phyloP scores from a whole-genome alignment of 2,113 vertebrate species.

The Calyptommatus sinebrachiatus region DNA sequence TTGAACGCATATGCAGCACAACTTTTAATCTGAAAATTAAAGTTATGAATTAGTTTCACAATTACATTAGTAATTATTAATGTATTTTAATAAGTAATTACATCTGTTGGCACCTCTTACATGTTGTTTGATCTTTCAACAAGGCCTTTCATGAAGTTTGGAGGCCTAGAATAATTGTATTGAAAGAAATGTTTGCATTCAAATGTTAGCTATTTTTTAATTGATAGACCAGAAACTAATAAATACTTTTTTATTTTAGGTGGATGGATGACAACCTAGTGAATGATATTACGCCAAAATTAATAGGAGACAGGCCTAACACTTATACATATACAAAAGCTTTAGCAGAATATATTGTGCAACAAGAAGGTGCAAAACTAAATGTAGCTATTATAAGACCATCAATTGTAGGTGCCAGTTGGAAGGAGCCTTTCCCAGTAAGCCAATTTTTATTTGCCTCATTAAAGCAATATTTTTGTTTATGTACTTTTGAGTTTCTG shows the following conservation, averaged over 20 bases:
- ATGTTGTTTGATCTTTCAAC: too few species aligned
- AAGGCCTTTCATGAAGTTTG: too few species aligned
- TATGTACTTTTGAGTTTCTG: not conserved
- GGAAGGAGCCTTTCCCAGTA: constrained; percentile 98
- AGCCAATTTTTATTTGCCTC: constrained; percentile 56
- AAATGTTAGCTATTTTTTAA: too few species aligned
- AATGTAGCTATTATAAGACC: constrained; percentile 93
- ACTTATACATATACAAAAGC: constrained; percentile 96
- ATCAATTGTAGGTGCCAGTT: constrained; percentile 97
- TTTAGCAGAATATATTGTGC: constrained; percentile 91
- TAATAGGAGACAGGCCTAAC: constrained; percentile 90
- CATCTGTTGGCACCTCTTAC: too few species aligned
- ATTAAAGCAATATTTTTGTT: not conserved
- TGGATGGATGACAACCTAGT: constrained; percentile 98
- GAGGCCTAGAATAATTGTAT: too few species aligned
- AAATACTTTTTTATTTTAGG: constrained; percentile 69
- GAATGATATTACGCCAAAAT: constrained; percentile 88
- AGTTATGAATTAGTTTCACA: not conserved
- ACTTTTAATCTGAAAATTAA: not conserved
- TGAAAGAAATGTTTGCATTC: too few species aligned
- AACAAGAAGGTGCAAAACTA: constrained; percentile 88
- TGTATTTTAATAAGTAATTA: too few species aligned
- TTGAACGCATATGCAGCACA: not conserved
- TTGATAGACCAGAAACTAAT: not conserved
- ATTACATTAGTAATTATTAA: not conserved